A percentile compares a stretch with the other conserved stretches of the same genome.
These are phyloP conservation scores for Psittacula cyanocephala DNA, from an alignment of 2,113 vertebrate genomes.

Conservation along the genomic window DNA sequence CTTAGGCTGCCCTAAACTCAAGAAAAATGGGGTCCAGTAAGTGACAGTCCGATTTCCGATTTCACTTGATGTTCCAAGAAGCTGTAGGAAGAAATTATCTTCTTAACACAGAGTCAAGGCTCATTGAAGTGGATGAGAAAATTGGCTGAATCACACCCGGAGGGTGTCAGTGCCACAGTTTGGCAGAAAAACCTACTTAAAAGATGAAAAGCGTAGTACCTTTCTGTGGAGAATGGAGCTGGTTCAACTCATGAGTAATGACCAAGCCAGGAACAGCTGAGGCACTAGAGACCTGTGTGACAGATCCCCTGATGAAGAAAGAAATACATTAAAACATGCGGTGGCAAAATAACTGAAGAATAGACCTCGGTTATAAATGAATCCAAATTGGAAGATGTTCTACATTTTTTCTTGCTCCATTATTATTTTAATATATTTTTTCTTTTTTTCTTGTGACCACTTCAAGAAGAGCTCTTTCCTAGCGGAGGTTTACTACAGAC, in stretches of 20 bases:
- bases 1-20: not conserved
- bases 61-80: not conserved
- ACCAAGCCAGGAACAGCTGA: not conserved
- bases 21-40: not conserved
- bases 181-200: not conserved
- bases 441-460: not conserved
- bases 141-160: not conserved
- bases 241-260: not conserved
- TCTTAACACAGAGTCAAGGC: not conserved
- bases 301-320: not conserved
- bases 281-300: not conserved
- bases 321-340: not conserved
- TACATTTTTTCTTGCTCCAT: not conserved
- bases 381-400: not conserved
- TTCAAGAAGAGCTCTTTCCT: not conserved
- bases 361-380: not conserved
- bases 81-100: not conserved
- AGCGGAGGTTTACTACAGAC: not conserved
- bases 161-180: not conserved
- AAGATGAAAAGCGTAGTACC: not conserved
- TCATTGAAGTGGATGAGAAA: conserved; percentile 17
- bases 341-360: not conserved
- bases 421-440: not conserved
- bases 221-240: not conserved
- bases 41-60: not conserved